These are phyloP conservation scores for Erpornis zantholeuca DNA, from an alignment of 2,113 vertebrate species.

Conservation along the genomic window DNA sequence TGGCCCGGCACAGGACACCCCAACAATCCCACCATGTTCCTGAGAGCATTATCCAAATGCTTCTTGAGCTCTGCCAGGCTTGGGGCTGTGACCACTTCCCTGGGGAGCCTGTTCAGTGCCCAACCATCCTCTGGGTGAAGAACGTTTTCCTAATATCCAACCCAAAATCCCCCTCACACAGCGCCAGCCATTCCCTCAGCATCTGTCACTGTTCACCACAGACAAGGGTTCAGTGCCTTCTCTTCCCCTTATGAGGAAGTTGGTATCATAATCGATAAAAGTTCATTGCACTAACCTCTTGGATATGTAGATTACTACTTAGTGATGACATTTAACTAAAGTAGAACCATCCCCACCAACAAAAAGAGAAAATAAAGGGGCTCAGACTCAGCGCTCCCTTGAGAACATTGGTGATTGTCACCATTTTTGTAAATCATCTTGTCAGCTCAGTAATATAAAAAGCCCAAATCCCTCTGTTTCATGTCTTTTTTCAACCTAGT, in stretches of 20 bases:
- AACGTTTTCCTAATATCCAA: not conserved
- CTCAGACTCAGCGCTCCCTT: not conserved
- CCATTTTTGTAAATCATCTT: not conserved
- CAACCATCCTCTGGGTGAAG: not conserved
- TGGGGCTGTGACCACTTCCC: not conserved
- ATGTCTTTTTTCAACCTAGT: not conserved
- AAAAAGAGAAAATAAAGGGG: not conserved
- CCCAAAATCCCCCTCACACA: not conserved
- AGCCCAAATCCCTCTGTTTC: not conserved
- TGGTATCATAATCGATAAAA: not conserved
- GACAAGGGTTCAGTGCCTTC: not conserved
- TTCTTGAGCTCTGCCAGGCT: not conserved
- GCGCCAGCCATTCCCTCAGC: not conserved
- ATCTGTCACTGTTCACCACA: not conserved
- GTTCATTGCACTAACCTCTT: not conserved
- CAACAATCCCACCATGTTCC: not conserved
- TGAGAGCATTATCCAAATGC: not conserved
- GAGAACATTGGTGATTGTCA: not conserved
- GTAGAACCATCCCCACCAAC: not conserved
- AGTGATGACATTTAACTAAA: not conserved
- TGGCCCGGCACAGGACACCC: not conserved
- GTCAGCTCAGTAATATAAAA: not conserved
- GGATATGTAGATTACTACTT: not conserved
- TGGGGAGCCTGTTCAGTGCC: not conserved
- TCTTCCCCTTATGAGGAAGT: not conserved